phyloP scores from a whole-genome alignment of 2,113 vertebrate genomes.

The Boleophthalmus pectinirostris region DNA sequence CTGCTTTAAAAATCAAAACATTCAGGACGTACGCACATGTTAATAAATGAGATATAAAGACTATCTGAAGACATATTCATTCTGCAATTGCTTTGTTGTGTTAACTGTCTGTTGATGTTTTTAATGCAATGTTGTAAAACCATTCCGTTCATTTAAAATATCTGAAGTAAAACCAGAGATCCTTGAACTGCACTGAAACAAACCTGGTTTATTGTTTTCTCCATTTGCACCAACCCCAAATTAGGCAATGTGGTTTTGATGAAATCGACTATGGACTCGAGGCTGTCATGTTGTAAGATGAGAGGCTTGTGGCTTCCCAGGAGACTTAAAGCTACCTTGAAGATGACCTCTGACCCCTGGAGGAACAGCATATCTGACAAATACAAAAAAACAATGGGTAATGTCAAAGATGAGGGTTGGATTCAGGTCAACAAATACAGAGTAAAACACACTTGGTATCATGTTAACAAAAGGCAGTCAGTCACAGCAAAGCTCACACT shows the following conservation, averaged over 20 bases:
- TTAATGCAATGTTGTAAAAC: not conserved
- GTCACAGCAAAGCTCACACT: conserved; percentile 12
- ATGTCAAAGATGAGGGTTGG: not conserved
- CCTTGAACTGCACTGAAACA: conserved; percentile 54
- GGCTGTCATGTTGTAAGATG: conserved; percentile 91
- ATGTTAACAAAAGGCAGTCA: conserved; percentile 10
- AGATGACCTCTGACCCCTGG: conserved; percentile 92
- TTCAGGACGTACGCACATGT: not conserved
- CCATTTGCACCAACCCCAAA: conserved; percentile 94
- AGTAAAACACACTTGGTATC: not conserved
- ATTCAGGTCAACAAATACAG: not conserved
- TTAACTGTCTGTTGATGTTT: not conserved
- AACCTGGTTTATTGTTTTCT: conserved; percentile 93
- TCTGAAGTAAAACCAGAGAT: not conserved
- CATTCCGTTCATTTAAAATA: not conserved
- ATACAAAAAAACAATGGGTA: conserved; percentile 10
- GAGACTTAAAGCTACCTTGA: conserved; percentile 93
- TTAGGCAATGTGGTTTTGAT: conserved; percentile 94
- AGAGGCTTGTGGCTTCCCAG: conserved; percentile 93
- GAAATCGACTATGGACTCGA: conserved; percentile 95
- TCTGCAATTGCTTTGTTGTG: not conserved
- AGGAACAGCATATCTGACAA: conserved; percentile 90
- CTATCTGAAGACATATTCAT: not conserved
- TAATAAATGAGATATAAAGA: not conserved
- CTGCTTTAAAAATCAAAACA: not conserved